A percentile compares a stretch with the other conserved stretches of the same genome.
Evolutionary conservation across 2,888 invertebrate genomes (phyloP).

Genomic region (Ferrisia virgata): DNA sequence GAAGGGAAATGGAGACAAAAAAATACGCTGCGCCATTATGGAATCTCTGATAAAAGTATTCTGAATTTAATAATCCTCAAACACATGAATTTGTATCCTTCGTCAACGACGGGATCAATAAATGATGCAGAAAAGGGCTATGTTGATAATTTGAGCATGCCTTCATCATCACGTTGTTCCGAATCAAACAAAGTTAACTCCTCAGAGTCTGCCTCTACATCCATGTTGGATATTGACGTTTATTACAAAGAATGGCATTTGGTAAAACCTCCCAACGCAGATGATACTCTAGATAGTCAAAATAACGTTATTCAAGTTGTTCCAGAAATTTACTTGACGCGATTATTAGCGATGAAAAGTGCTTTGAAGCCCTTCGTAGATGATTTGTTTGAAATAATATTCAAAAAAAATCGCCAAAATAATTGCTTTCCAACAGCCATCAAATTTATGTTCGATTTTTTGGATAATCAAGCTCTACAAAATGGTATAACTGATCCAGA

Average conservation of each 20-base stretch:
- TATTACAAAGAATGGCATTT: constrained; percentile 70
- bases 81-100: constrained; percentile 91
- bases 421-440: constrained; percentile 95
- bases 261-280: constrained; percentile 89
- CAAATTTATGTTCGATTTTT: constrained; percentile 99
- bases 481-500: background rate
- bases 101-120: constrained; percentile 80
- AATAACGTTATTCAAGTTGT: constrained; percentile 98
- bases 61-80: constrained; percentile 86
- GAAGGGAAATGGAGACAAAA: constrained; percentile 97
- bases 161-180: no score
- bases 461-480: constrained; percentile 78
- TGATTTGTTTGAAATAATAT: constrained; percentile 97
- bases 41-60: constrained; percentile 90
- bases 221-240: constrained; percentile 68
- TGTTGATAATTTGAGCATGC: no score
- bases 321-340: constrained; percentile 96
- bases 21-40: constrained; percentile 95
- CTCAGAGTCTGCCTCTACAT: constrained; percentile 84
- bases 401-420: constrained; percentile 94
- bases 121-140: constrained; percentile 97
- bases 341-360: constrained; percentile 86
- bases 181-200: no score
- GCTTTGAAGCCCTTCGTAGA: constrained; percentile 95
- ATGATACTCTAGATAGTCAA: constrained; percentile 69